Evolutionary conservation across 1,140 invertebrate genomes (phyloP), one percentile per base, ranked within the genome.

Genomic region (Ericerus pela): DNA sequence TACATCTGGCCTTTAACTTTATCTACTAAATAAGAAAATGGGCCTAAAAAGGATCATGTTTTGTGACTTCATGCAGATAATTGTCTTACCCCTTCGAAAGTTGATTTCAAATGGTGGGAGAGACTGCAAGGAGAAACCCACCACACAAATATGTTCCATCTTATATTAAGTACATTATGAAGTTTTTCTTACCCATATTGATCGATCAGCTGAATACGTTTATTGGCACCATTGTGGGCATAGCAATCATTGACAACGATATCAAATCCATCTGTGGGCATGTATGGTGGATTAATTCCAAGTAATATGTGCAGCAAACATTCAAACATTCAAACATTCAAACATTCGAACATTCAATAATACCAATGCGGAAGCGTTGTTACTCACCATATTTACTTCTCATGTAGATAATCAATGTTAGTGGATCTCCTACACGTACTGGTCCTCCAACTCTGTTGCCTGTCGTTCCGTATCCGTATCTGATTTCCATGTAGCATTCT

Each of bases 231-330:
- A 72, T 95, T 95, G 68, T 95, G 90, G 0, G 90, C 89, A 65
- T 83, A 90, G 68, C 90, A 95, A 67, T 94, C 89, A 67, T 92
- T 95, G 4, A 95, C 89, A n/a, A 93, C 86, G 59, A 95, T 90
- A 66, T 95, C 90, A 65, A 93, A 95, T 56, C 89, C 89, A 71
- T 92, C 87, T 92, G 72, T 57, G 73, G 69, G 62, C 64, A 47
- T n/a, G n/a, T n/a, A n/a, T n/a, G n/a, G n/a, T n/a, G n/a, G n/a
- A n/a, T n/a, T n/a, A n/a, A n/a, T n/a, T n/a, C n/a, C n/a, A n/a
- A n/a, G n/a, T n/a, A n/a, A n/a, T n/a, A n/a, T n/a, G n/a, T n/a
- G n/a, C n/a, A n/a, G n/a, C n/a, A n/a, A n/a, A n/a, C n/a, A n/a
- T n/a, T 11, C 31, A 16, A 33, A 33, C n/a, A 33, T 33, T 33